Evolutionary conservation across 2,113 vertebrate genomes (phyloP).

Genomic region (Sinosuthora webbiana): DNA sequence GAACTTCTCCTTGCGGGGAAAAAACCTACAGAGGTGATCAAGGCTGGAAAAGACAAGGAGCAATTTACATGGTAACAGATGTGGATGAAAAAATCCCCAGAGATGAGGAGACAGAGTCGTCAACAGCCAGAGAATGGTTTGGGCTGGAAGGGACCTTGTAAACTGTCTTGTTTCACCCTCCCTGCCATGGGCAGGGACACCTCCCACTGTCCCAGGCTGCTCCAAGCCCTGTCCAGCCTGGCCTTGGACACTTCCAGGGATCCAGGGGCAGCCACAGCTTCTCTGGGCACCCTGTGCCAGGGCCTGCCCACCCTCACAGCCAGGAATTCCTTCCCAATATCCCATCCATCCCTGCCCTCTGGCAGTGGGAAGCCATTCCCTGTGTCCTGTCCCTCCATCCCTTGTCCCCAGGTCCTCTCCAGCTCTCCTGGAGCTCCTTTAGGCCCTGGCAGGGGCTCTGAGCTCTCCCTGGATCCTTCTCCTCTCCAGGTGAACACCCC

Average conservation of each 20-base stretch:
- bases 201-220: rapidly evolving
- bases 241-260: background rate
- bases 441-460: background rate
- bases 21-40: background rate
- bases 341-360: background rate
- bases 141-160: background rate
- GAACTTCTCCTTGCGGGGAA: background rate
- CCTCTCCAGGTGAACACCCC: rapidly evolving
- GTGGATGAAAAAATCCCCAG: background rate
- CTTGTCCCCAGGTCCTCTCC: background rate
- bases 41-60: background rate
- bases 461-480: background rate
- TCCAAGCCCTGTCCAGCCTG: rapidly evolving
- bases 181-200: background rate
- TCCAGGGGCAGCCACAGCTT: background rate
- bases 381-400: background rate
- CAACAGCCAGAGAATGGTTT: background rate
- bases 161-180: background rate
- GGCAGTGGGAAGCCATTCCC: background rate
- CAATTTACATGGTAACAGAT: background rate
- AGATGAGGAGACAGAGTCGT: background rate
- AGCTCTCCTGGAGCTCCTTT: background rate
- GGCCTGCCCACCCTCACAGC: rapidly evolving
- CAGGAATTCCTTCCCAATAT: rapidly evolving
- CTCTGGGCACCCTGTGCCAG: background rate